phyloP scores from a whole-genome alignment of 2,888 invertebrate genomes.

The Augiades crinisus region DNA sequence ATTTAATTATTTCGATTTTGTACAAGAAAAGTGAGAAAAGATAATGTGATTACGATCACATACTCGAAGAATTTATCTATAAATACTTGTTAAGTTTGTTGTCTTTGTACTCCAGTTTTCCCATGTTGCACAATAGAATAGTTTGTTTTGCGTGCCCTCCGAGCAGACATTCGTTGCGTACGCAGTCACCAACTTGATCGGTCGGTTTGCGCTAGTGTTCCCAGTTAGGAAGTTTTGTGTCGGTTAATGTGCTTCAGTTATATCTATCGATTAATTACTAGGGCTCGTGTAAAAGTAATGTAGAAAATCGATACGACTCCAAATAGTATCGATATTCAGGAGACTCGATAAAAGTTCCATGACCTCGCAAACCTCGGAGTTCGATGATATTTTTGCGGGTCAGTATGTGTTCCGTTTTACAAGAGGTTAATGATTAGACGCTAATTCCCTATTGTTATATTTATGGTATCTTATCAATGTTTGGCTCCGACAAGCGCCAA shows the following conservation, averaged over 20 bases:
- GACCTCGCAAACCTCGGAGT: conserved; percentile 50
- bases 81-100: conserved; percentile 45
- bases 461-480: conserved; percentile 50
- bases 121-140: conserved; percentile 69
- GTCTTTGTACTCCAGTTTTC: conserved; percentile 67
- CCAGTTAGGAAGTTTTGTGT: conserved; percentile 10
- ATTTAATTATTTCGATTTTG: no score
- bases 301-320: no score
- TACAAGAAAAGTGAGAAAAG: not conserved
- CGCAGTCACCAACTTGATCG: conserved; percentile 59
- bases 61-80: conserved; percentile 32
- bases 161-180: conserved; percentile 49
- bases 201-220: conserved; percentile 56
- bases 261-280: not conserved
- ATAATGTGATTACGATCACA: conserved; percentile 13
- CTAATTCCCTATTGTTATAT: conserved; percentile 21
- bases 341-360: conserved; percentile 47
- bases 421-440: conserved; percentile 8
- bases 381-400: conserved; percentile 56
- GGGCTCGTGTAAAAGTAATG: not conserved
- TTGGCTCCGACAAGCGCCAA: conserved; percentile 44
- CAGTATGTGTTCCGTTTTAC: conserved; percentile 41
- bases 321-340: not conserved
- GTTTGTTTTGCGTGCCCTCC: conserved; percentile 64
- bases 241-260: not conserved